Evolutionary conservation across 2,113 vertebrate genomes (phyloP).

Genomic region (Montifringilla adamsi): DNA sequence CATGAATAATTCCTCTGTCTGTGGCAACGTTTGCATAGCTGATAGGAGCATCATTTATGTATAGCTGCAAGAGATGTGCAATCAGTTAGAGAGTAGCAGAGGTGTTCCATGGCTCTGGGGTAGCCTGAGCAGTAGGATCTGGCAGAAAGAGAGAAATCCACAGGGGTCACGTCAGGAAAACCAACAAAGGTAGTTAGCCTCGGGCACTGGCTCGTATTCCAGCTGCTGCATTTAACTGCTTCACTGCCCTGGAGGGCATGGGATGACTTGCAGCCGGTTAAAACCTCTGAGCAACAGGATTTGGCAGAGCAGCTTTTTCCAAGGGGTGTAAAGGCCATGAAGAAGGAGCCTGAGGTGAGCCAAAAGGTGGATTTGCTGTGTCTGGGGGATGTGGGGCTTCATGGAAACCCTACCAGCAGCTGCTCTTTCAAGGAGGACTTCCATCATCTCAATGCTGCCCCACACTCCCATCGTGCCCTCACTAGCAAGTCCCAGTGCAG

Average conservation of each 20-base stretch:
- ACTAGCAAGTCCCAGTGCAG: rapidly evolving
- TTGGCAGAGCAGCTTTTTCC: neutral
- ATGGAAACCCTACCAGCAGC: neutral
- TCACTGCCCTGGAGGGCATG: neutral
- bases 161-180: neutral
- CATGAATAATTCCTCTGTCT: slow-evolving; percentile 88
- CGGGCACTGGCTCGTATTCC: neutral
- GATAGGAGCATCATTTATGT: slow-evolving; percentile 83
- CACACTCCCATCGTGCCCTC: rapidly evolving
- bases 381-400: neutral
- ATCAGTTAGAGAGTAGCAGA: neutral
- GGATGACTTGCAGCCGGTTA: neutral
- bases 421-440: neutral
- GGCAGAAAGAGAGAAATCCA: neutral
- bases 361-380: neutral
- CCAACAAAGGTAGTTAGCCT: rapidly evolving
- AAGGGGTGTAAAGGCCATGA: neutral
- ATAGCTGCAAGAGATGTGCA: slow-evolving; percentile 74
- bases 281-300: neutral
- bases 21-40: slow-evolving; percentile 80
- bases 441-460: neutral
- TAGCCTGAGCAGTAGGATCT: neutral
- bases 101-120: neutral
- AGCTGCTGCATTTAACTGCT: neutral
- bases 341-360: neutral